Percentiles rank a stretch among this genome's conserved stretches.
Evolutionary conservation across 2,797 vertebrate genomes (phyloP).

Genomic region (Urosaurus nigricauda): DNA sequence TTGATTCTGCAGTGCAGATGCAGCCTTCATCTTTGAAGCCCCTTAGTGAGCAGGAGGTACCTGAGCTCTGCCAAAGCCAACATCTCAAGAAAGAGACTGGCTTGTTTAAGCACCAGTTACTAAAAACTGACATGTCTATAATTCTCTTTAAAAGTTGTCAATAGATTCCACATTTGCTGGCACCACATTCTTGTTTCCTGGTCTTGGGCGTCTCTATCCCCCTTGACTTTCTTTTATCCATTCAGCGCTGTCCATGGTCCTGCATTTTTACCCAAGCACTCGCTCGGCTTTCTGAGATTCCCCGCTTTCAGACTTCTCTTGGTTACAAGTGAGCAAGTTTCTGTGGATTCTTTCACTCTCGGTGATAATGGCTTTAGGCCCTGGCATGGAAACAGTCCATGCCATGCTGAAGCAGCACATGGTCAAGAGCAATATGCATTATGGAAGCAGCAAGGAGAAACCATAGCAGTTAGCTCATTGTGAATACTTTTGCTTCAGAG

Average conservation of each 20-base stretch:
- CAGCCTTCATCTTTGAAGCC: neutral
- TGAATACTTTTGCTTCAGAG: neutral
- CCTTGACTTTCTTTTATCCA: neutral
- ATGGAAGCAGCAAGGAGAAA: neutral
- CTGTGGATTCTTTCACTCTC: neutral
- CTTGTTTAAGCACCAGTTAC: neutral
- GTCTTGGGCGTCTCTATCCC: neutral
- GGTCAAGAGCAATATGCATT: neutral
- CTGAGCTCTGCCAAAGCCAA: neutral
- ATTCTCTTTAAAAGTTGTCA: neutral
- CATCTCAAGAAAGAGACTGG: neutral
- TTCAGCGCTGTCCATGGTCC: neutral
- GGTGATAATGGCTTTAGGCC: neutral
- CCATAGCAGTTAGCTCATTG: neutral
- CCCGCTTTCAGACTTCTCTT: neutral
- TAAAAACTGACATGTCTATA: neutral
- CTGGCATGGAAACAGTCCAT: neutral
- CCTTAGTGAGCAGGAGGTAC: neutral
- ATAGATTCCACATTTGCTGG: neutral
- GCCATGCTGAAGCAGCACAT: neutral
- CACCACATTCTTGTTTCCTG: neutral
- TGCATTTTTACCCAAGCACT: no score
- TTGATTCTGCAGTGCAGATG: no score
- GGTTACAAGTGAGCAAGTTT: neutral
- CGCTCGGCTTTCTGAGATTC: neutral